Evolutionary conservation across 2,888 invertebrate species (phyloP).

Genomic region (Cotesia congregata): DNA sequence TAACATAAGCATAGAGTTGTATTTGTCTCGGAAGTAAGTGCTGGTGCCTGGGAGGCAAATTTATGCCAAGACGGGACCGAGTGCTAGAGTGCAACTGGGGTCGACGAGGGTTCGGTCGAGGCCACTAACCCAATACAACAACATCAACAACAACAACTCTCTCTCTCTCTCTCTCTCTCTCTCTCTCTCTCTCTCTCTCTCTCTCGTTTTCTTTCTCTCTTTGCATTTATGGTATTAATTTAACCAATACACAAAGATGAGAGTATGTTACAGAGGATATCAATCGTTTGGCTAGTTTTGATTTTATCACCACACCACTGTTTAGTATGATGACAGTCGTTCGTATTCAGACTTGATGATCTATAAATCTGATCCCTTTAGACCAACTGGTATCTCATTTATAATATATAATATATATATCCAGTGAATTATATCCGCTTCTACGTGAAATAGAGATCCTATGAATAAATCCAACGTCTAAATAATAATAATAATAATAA

Average conservation of each 20-base stretch:
- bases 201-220: neutral
- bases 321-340: neutral
- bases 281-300: neutral
- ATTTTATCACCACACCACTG: neutral
- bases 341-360: neutral
- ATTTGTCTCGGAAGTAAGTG: constrained; percentile 41
- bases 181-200: neutral
- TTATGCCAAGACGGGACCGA: constrained; percentile 45
- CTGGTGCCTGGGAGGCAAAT: constrained; percentile 41
- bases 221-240: neutral
- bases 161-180: neutral
- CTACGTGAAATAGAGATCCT: neutral
- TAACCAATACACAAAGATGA: neutral
- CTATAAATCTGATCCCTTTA: neutral
- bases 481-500: neutral
- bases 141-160: neutral
- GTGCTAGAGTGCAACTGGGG: constrained; percentile 36
- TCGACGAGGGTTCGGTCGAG: constrained; percentile 29
- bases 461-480: neutral
- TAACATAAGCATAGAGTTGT: neutral
- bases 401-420: neutral
- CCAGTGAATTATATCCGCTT: neutral
- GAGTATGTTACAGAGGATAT: neutral
- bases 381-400: no score
- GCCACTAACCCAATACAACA: constrained; percentile 32